These are phyloP conservation scores for Myotis lucifugus DNA, from an alignment of 2,113 vertebrate species.

Conservation along the genomic window DNA sequence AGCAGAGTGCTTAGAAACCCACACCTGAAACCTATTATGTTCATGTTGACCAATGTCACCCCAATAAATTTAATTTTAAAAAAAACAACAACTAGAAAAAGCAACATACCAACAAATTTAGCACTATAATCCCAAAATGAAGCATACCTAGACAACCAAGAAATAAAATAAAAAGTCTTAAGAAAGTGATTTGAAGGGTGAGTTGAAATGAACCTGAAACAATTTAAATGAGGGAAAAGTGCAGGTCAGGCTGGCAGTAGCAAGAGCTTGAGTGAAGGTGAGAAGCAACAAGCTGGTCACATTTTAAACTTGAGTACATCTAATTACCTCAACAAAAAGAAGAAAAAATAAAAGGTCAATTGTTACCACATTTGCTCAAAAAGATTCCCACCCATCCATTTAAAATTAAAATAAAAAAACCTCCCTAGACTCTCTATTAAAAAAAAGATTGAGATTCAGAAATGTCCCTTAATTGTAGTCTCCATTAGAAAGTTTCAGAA, in stretches of 20 bases:
- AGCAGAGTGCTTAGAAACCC: not conserved
- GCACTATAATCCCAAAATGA: not conserved
- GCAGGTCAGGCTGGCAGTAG: not conserved
- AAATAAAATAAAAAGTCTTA: not conserved
- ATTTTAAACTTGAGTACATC: not conserved
- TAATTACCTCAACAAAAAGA: slow-evolving; percentile 40
- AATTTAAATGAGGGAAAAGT: slow-evolving; percentile 16
- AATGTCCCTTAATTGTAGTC: not conserved
- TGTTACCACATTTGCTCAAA: slow-evolving; percentile 18
- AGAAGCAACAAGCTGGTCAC: not conserved
- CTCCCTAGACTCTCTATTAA: not conserved
- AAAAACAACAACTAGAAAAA: no score
- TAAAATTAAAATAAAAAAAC: not conserved
- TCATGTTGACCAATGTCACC: no score
- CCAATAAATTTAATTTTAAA: no score
- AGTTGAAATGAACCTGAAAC: not conserved
- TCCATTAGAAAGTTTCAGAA: slow-evolving; percentile 41
- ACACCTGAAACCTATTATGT: no score
- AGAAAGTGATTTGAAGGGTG: not conserved
- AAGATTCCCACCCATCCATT: not conserved
- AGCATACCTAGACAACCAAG: not conserved
- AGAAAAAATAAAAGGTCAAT: slow-evolving; percentile 23
- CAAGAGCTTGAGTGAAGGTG: slow-evolving; percentile 23
- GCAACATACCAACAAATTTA: no score
- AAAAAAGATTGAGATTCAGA: slow-evolving; percentile 20